Percentiles rank a stretch among this genome's conserved stretches.
Conservation (phyloP, 2,888 invertebrate genomes). For the Eurois occulta region DNA sequence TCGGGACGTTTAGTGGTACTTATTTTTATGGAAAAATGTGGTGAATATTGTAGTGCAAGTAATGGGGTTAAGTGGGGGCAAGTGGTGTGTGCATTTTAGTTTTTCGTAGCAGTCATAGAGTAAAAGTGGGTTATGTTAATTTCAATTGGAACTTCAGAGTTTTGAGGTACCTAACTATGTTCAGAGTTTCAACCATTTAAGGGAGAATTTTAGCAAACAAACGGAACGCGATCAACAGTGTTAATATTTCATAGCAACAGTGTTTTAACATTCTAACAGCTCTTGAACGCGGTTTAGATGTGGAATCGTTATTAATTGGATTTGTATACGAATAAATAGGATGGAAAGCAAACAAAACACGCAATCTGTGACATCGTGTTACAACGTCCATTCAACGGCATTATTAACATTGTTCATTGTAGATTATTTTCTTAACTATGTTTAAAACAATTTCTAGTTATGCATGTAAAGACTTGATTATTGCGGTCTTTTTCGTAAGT, state of each 20-base stretch:
- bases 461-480: neutral
- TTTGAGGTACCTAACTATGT: neutral
- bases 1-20: slow-evolving; percentile 54
- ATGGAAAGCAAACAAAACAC: neutral
- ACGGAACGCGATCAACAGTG: neutral
- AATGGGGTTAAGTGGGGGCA: slow-evolving; percentile 56
- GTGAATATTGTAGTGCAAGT: slow-evolving; percentile 55
- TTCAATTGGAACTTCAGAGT: neutral
- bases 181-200: neutral
- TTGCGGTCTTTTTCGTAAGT: neutral
- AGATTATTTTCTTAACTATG: neutral
- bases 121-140: neutral
- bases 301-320: neutral
- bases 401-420: neutral
- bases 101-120: slow-evolving; percentile 2
- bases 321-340: neutral
- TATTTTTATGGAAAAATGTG: slow-evolving; percentile 62
- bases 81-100: slow-evolving; percentile 17
- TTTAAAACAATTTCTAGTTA: neutral
- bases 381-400: neutral
- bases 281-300: neutral
- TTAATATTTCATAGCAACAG: too few relatives aligned
- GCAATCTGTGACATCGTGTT: neutral
- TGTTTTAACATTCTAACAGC: neutral
- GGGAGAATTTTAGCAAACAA: neutral